These are phyloP conservation scores for Anarhynchus alexandrinus DNA, from an alignment of 2,113 vertebrate species.

Conservation along the genomic window DNA sequence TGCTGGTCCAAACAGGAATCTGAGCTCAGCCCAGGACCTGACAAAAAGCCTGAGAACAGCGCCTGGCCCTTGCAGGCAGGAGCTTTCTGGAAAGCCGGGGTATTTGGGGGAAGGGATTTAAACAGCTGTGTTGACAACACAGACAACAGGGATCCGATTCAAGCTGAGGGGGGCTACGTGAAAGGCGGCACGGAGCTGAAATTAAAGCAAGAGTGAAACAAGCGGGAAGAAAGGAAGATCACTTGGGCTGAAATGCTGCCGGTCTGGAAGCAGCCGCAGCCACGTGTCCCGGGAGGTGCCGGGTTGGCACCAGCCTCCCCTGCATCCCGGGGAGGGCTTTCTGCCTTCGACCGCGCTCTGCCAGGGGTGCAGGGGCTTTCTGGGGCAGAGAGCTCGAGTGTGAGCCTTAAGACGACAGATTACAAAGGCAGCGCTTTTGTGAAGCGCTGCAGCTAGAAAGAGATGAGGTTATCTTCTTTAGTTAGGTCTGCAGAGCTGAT, in stretches of 20 bases:
- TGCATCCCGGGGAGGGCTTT: neutral
- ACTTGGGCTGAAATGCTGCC: neutral
- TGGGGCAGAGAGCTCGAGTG: neutral
- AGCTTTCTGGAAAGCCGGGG: neutral
- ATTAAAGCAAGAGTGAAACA: neutral
- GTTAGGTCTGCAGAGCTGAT: neutral
- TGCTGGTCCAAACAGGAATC: neutral
- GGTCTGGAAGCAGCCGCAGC: neutral
- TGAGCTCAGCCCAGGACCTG: neutral
- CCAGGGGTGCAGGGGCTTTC: neutral
- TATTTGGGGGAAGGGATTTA: constrained; percentile 9
- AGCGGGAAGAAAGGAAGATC: neutral
- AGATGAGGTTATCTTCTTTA: neutral
- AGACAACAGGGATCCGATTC: constrained; percentile 4
- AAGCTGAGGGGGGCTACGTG: constrained; percentile 23
- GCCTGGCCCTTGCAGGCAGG: neutral
- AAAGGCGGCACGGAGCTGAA: neutral
- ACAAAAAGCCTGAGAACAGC: neutral
- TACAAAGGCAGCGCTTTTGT: neutral
- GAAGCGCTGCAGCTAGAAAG: neutral
- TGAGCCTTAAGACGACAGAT: neutral
- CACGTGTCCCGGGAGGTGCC: neutral
- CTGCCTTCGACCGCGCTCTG: neutral
- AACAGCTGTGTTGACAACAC: constrained; percentile 39
- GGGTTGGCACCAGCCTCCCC: neutral